Percentiles rank a stretch among this genome's conserved stretches.
These are phyloP conservation scores for Scaptomyza hsui DNA, from an alignment of 1,140 invertebrate species.

Conservation along the genomic window DNA sequence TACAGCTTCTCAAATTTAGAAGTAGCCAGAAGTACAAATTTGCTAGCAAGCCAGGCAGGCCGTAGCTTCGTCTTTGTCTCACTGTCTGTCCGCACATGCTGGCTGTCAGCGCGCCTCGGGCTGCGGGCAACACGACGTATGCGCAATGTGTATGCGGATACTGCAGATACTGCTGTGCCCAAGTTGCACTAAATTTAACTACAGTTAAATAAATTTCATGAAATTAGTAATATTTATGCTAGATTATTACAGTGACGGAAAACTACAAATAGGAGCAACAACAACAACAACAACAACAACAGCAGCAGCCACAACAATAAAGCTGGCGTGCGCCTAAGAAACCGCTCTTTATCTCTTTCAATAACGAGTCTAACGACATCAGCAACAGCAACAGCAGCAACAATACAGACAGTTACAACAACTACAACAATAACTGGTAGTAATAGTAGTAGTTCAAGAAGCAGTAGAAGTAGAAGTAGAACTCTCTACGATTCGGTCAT, in stretches of 20 bases:
- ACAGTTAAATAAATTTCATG: constrained; percentile 76
- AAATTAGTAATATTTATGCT: constrained; percentile 82
- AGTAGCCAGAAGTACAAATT: constrained; percentile 69
- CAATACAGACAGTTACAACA: constrained; percentile 15
- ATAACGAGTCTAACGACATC: constrained; percentile 75
- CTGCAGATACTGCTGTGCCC: constrained; percentile 20
- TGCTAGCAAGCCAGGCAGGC: constrained; percentile 40
- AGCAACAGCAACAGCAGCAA: constrained; percentile 37
- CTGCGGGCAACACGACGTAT: constrained; percentile 66
- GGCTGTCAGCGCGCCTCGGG: constrained; percentile 68
- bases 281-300: constrained; percentile 19
- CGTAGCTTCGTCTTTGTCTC: constrained; percentile 10
- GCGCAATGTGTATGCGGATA: constrained; percentile 53
- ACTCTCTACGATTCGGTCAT: constrained; percentile 62
- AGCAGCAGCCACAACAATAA: constrained; percentile 52
- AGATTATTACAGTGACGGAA: constrained; percentile 69
- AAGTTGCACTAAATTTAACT: constrained; percentile 76
- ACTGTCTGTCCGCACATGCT: constrained; percentile 17
- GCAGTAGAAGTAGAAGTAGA: constrained; percentile 31
- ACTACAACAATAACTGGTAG: constrained; percentile 34
- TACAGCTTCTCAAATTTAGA: constrained; percentile 57
- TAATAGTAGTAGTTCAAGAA: constrained; percentile 33
- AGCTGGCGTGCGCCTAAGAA: constrained; percentile 73
- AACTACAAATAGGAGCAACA: constrained; percentile 52
- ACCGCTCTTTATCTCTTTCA: constrained; percentile 79